Evolutionary conservation across 2,888 invertebrate species (phyloP), one percentile per base, ranked within the genome.

Genomic region (Tortricodes alternella): DNA sequence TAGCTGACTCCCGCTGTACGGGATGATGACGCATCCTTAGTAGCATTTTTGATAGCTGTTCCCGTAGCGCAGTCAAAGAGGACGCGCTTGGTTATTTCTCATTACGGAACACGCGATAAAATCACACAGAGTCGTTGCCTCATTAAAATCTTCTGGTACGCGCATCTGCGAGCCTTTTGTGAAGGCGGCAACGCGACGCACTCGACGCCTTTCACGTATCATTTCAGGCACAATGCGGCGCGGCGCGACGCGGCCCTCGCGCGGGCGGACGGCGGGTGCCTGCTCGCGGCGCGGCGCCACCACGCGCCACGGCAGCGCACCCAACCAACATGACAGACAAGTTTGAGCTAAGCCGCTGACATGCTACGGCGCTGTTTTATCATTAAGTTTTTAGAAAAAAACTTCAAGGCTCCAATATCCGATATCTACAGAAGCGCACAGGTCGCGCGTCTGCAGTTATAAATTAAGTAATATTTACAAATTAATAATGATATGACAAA

Each of bases 71-170:
- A 83, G 80, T 83, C 83, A 88, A 87, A 89, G 85, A 83, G 85
- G 85, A 88, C 82, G 87, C 83, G 88, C 87, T 85, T 85, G 88
- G 89, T 90, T 89, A 89, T 89, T 89, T 89, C 86, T 90, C 89
- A 89, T 89, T 89, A 89, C 76, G 73, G 85, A 84, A 85, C 79
- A 86, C 82, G 85, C 88, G 87, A 90, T 89, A 88, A 89, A 90
- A 89, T 89, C 89, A 86, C 86, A 88, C 85, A 88, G 86, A 87
- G 83, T 89, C 85, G 89, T 89, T 87, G 88, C 89, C 89, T 90
- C 90, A 90, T 90, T 90, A 90, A 90, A 90, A 90, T 89, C 87
- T 90, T 90, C 89, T 89, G 90, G 89, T 86, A 81, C 82, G 80
- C 89, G 89, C 86, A 85, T 88, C 88, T 87, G 88, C 87, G 86